Base-by-base conservation (phyloP, 1,140 invertebrate species). In the Pararge aegeria region DNA sequence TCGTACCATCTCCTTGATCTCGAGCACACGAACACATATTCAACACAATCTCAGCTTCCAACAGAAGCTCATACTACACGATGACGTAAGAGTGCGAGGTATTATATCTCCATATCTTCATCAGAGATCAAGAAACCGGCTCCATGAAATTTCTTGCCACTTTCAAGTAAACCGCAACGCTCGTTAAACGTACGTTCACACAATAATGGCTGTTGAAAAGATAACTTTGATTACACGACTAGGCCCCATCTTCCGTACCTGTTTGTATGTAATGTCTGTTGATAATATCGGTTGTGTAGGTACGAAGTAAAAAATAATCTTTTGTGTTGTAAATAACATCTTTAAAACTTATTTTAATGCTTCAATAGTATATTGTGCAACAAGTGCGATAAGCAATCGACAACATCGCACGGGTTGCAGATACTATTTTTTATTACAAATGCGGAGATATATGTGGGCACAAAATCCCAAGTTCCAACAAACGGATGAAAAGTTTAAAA, bases 1-100 rank as follows among this genome's bases (percentile, higher is more conserved):
- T 82, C 77, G 68, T 46, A 67, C 61, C 68, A 83, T 83, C 79
- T 78, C 66, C 63, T 66, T 70, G 70, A 72, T 74, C 55, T 57
- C 49, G 24, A 20, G 63, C 58, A 44, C 53, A 69, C 55, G 21
- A 61, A 38, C 19, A 55, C 34, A 50, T 42, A 37, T 18, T 34
- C 24, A 34, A 57, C 51, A 55, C 34, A 46, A 59, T 46, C 44
- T 19, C 38, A 40, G 3, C 7, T 44, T 46, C 34, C 46, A 40
- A 49, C 24, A 18, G 9, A 6, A 40, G 12, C 34, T 44, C 49
- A 21, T 59, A 51, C 46, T 59, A 30, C 12, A 53, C 30, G 38
- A 51, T 30, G n/a, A 5, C 24, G 21, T 51, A 27, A 51, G 34
- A 16, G 37, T 16, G 13, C 2, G 10, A 37, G 34, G 12, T 10